A percentile compares a stretch with the other conserved stretches of the same genome.
These are phyloP conservation scores for Oreohelix idahoensis DNA, from an alignment of 1,140 invertebrate species.

Conservation along the genomic window DNA sequence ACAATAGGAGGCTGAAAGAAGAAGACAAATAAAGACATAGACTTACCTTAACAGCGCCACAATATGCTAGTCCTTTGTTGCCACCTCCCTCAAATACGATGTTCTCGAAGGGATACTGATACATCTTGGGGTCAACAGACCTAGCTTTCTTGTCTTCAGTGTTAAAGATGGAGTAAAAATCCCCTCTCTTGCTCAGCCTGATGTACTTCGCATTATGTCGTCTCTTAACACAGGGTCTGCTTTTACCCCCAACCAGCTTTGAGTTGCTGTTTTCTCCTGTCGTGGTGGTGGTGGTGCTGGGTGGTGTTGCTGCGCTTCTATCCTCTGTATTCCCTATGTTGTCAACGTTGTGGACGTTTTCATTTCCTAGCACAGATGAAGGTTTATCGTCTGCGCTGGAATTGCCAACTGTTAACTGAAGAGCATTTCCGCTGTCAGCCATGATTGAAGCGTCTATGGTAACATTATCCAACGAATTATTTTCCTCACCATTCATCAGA, in stretches of 20 bases:
- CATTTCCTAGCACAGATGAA: not conserved
- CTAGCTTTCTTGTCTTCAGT: slow-evolving; percentile 42
- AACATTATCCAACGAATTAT: not conserved
- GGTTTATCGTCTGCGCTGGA: not conserved
- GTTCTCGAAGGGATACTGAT: slow-evolving; percentile 57
- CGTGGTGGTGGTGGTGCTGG: not conserved
- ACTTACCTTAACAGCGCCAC: slow-evolving; percentile 54
- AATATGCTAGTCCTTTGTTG: slow-evolving; percentile 58
- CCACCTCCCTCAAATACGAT: slow-evolving; percentile 59
- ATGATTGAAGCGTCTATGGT: not conserved
- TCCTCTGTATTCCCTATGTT: not conserved
- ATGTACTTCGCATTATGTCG: slow-evolving; percentile 34
- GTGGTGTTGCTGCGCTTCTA: too few species aligned
- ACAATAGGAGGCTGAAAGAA: not conserved
- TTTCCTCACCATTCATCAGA: not conserved
- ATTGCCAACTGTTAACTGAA: not conserved
- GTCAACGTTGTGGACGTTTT: not conserved
- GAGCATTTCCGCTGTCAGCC: not conserved
- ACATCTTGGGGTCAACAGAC: slow-evolving; percentile 48
- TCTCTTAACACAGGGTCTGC: not conserved
- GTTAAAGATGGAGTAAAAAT: slow-evolving; percentile 42
- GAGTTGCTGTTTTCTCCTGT: not conserved
- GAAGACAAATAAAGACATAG: not conserved
- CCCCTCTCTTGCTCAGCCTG: slow-evolving; percentile 17
- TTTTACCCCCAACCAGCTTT: not conserved